These are phyloP conservation scores for Anser brachyrhynchus DNA, from an alignment of 2,113 vertebrate genomes.

Conservation along the genomic window DNA sequence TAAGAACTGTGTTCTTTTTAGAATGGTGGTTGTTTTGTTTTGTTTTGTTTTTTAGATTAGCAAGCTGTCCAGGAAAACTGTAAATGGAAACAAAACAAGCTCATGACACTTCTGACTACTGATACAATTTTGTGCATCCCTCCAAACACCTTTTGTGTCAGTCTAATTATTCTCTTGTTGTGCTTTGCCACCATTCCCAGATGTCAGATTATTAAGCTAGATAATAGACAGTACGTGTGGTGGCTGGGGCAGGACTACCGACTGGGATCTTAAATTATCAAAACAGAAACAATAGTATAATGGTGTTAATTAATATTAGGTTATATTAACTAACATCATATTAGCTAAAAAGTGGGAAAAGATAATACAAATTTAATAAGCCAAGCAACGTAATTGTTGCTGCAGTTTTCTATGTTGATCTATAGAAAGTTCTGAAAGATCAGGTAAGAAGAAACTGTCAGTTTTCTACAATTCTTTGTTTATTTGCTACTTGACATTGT, in stretches of 20 bases:
- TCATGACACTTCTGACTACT: not conserved
- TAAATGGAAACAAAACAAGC: not conserved
- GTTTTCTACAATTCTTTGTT: not conserved
- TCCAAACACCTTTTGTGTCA: not conserved
- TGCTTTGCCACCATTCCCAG: not conserved
- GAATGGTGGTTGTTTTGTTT: not conserved
- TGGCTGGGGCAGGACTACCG: not conserved
- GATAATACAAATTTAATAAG: not conserved
- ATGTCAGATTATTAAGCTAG: not conserved
- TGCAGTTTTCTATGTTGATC: not conserved
- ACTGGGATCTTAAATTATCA: not conserved
- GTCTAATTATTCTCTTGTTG: not conserved
- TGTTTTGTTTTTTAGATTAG: not conserved
- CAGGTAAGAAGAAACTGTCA: not conserved
- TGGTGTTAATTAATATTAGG: not conserved
- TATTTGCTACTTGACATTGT: not conserved
- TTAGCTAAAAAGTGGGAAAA: not conserved
- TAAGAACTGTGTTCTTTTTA: not conserved
- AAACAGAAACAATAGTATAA: not conserved
- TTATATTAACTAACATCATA: not conserved
- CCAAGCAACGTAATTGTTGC: not conserved
- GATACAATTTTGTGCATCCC: not conserved
- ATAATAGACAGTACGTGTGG: not conserved
- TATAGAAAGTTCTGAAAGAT: not conserved
- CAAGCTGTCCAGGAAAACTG: not conserved